Evolutionary conservation across 2,797 vertebrate species (phyloP).

Genomic region (Coreius guichenoti): DNA sequence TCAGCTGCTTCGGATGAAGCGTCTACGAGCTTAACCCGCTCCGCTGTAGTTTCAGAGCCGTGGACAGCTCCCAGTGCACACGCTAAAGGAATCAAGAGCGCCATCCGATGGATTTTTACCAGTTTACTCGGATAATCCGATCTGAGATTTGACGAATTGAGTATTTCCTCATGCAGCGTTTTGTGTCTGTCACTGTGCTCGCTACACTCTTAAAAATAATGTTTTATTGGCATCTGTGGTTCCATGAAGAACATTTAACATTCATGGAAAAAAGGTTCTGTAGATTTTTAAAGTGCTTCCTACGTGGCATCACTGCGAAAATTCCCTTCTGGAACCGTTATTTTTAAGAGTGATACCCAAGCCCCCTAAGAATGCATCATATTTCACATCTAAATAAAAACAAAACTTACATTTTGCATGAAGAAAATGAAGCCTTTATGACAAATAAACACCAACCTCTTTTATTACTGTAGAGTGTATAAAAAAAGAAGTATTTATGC

Average conservation of each 20-base stretch:
- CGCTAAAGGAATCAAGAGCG: constrained; percentile 31
- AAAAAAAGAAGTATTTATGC: too few relatives aligned
- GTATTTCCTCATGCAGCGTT: neutral
- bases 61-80: constrained; percentile 43
- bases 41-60: constrained; percentile 50
- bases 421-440: too few relatives aligned
- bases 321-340: neutral
- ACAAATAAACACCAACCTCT: too few relatives aligned
- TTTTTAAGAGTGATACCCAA: too few relatives aligned
- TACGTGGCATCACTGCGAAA: neutral
- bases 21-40: neutral
- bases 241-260: neutral
- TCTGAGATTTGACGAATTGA: neutral
- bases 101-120: constrained; percentile 39
- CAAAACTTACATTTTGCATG: too few relatives aligned
- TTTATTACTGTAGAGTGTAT: too few relatives aligned
- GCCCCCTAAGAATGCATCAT: too few relatives aligned
- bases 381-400: too few relatives aligned
- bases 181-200: neutral
- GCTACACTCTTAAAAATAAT: neutral
- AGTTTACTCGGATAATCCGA: constrained; percentile 3
- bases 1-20: neutral
- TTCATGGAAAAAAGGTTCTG: neutral
- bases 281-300: too few relatives aligned
- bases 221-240: neutral